These are phyloP conservation scores for Crotalus tigris DNA, from an alignment of 2,113 vertebrate species.

Conservation along the genomic window DNA sequence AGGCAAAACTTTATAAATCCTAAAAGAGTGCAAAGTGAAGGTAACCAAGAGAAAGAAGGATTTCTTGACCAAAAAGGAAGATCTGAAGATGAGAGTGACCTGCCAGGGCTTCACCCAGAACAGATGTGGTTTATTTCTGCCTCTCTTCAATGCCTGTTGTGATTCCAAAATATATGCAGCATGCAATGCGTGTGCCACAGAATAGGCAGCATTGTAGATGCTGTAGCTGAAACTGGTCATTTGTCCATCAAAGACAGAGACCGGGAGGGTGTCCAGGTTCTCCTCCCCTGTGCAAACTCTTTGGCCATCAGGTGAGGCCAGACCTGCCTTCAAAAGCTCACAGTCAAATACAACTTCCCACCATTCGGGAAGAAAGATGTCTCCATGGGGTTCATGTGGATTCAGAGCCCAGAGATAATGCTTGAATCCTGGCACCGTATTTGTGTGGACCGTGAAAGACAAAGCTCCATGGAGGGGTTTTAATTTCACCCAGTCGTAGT, in stretches of 20 bases:
- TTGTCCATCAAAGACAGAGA: neutral
- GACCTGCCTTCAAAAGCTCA: neutral
- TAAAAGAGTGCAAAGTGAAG: neutral
- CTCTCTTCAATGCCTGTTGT: neutral
- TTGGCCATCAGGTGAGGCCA: no score
- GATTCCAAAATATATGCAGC: accelerated
- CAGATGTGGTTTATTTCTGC: neutral
- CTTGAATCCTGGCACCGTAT: neutral
- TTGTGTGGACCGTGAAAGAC: neutral
- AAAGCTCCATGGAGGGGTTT: neutral
- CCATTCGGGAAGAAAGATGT: neutral
- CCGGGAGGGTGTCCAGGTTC: neutral
- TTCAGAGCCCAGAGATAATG: neutral
- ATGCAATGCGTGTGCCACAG: neutral
- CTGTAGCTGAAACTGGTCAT: neutral
- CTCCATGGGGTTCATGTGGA: neutral
- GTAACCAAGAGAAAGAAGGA: no score
- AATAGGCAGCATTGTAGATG: neutral
- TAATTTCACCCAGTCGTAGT: accelerated
- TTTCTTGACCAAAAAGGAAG: neutral
- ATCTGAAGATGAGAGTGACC: neutral
- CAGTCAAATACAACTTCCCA: neutral
- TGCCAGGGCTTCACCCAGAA: neutral
- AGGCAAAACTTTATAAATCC: neutral
- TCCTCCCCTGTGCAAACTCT: neutral